Base-by-base conservation (phyloP, 2,113 vertebrate genomes). In the Amblyornis subalaris region DNA sequence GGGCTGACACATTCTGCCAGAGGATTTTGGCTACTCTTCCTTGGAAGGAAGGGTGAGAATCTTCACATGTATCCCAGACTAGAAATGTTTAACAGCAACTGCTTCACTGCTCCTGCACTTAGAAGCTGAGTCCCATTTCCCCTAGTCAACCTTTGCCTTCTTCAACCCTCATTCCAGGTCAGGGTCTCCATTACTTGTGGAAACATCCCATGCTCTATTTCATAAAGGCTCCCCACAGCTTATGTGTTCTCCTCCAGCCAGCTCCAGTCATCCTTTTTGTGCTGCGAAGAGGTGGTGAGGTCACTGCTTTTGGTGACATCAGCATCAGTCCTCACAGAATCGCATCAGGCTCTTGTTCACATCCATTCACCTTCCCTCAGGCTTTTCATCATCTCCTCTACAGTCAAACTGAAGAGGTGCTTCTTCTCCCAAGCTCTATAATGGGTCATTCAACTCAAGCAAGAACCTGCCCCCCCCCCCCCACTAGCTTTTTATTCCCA, bases 271-370 rank as follows among this genome's bases (percentile, higher is more conserved):
- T 28, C 33, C 4, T 4, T 45, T 65, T 44, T 42, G n/a, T 0
- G 2, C 18, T 0, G 1, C 62, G 40, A 36, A 58, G 9, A 82
- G 24, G 71, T 88, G 24, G 40, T 35, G 17, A 53, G 44, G n/a
- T 12, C n/a, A 7, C 40, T 35, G 29, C 44, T 72, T 82, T 50
- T 29, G 57, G 40, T 6, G 24, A 50, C 17, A 17, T 19, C 11
- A 8, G 13, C 0, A 0, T 45, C 44, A 65, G 54, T n/a, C 26
- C 15, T 65, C 48, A 40, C 4, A 64, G 28, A 38, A 54, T 25
- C 0, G 0, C 29, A 31, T 38, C n/a, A 47, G 22, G 55, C 17
- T 60, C n/a, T 51, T 55, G 9, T 28, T 23, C 1, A 4, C 71
- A 45, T 11, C 40, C 71, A 60, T 36, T 74, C 19, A 38, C 71